Evolutionary conservation across 2,113 vertebrate species (phyloP).

Genomic region (Typhlomys cinereus): DNA sequence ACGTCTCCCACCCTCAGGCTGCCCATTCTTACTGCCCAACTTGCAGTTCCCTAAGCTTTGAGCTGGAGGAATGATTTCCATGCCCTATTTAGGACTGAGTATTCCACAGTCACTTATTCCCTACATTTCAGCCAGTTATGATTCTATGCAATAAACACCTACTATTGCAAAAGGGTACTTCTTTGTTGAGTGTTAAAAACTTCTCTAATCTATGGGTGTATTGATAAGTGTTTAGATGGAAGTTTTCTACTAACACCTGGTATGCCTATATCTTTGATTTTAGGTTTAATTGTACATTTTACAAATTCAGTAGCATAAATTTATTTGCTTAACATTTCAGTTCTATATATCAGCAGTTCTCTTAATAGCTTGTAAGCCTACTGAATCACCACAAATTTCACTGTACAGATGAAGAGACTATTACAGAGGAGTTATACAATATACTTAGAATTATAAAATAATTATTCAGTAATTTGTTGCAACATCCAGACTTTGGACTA

Average conservation of each 20-base stretch:
- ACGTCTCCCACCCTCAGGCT: too few species aligned
- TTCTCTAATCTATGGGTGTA: too few species aligned
- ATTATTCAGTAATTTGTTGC: neutral
- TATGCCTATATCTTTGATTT: conserved; percentile 17
- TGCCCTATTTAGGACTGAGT: too few species aligned
- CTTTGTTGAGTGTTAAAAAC: too few species aligned
- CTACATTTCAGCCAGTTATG: too few species aligned
- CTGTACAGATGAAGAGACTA: neutral
- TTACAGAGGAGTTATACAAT: neutral
- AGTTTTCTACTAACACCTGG: neutral
- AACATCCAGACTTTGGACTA: neutral
- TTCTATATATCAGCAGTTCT: neutral
- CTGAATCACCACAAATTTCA: neutral
- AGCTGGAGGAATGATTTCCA: too few species aligned
- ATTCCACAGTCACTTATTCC: too few species aligned
- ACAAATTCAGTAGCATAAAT: neutral
- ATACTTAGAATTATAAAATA: neutral
- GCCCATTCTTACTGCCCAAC: too few species aligned
- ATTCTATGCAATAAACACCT: too few species aligned
- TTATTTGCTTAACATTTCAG: neutral
- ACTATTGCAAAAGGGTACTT: too few species aligned
- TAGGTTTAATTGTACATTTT: neutral
- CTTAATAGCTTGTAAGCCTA: neutral
- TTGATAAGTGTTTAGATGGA: too few species aligned
- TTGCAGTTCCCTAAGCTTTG: too few species aligned